Percentiles rank a stretch among this genome's conserved stretches.
phyloP scores from a whole-genome alignment of 1,140 invertebrate species.

The Aphaenogaster floridana region DNA sequence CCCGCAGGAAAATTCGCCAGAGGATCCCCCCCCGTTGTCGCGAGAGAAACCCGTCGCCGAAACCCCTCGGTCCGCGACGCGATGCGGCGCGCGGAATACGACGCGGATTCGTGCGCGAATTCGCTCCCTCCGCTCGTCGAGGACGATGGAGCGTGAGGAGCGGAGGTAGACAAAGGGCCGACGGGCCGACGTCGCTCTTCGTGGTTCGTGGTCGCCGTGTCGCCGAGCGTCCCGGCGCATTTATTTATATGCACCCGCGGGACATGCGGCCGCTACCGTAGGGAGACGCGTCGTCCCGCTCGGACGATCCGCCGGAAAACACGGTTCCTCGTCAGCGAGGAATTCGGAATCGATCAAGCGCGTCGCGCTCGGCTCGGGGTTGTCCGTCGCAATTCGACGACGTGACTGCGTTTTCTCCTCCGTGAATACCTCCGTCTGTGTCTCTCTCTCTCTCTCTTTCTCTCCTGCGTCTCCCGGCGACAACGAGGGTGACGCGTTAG shows the following conservation, averaged over 20 bases:
- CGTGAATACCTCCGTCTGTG: background rate
- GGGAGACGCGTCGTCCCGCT: background rate
- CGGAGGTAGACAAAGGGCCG: slow-evolving; percentile 50
- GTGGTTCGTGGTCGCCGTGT: background rate
- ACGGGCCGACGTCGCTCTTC: background rate
- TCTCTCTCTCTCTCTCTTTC: slow-evolving; percentile 5
- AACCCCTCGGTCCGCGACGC: background rate
- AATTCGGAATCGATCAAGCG: background rate
- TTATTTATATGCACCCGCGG: slow-evolving; percentile 35
- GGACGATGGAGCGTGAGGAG: slow-evolving; percentile 11
- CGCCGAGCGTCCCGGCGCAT: slow-evolving; percentile 24
- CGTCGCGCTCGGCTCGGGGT: background rate
- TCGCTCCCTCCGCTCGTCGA: background rate
- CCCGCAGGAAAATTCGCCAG: background rate
- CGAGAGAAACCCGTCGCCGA: background rate
- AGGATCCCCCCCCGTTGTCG: background rate
- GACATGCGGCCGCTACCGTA: background rate
- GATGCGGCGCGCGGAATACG: slow-evolving; percentile 35
- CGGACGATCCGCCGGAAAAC: background rate
- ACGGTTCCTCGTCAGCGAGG: background rate
- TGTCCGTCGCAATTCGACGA: background rate
- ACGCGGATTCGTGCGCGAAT: slow-evolving; percentile 17
- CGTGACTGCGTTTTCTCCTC: background rate
- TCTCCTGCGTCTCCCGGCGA: background rate
- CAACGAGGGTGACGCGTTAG: slow-evolving; percentile 23